phyloP scores from a whole-genome alignment of 2,888 invertebrate genomes.

The Hecatera dysodea region DNA sequence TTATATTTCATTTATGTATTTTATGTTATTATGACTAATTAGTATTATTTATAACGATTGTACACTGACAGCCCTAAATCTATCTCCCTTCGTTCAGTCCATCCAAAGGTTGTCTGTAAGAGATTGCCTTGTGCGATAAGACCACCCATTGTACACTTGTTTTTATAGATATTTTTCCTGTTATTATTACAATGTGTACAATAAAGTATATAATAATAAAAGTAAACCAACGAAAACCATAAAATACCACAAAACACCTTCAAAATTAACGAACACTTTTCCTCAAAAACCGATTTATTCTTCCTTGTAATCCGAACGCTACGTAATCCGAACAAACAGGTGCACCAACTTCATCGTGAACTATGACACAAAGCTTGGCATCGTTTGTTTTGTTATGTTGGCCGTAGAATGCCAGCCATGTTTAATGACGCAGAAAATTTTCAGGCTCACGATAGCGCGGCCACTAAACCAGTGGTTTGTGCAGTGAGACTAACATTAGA shows the following conservation, averaged over 20 bases:
- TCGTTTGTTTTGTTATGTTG: constrained; percentile 70
- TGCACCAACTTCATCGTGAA: constrained; percentile 70
- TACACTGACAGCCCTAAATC: no score
- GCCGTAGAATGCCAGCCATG: constrained; percentile 64
- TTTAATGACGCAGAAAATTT: constrained; percentile 86
- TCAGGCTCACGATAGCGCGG: constrained; percentile 70
- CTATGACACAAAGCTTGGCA: constrained; percentile 74
- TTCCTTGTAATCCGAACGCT: constrained; percentile 35
- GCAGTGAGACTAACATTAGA: constrained; percentile 76
- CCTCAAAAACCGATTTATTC: constrained; percentile 24
- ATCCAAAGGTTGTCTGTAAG: no score
- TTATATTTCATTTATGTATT: no score
- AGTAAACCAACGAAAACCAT: neutral
- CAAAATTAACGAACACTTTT: neutral
- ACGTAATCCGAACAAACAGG: constrained; percentile 56
- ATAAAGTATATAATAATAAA: no score
- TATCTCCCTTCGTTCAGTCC: no score
- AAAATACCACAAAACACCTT: neutral
- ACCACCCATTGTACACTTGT: no score
- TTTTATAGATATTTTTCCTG: no score
- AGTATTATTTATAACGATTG: no score
- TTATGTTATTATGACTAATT: no score
- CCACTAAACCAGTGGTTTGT: constrained; percentile 79
- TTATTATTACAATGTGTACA: no score
- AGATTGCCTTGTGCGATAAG: no score